Percentiles rank a stretch among this genome's conserved stretches.
These are phyloP conservation scores for Nipponia nippon DNA, from an alignment of 2,113 vertebrate genomes.

Conservation along the genomic window DNA sequence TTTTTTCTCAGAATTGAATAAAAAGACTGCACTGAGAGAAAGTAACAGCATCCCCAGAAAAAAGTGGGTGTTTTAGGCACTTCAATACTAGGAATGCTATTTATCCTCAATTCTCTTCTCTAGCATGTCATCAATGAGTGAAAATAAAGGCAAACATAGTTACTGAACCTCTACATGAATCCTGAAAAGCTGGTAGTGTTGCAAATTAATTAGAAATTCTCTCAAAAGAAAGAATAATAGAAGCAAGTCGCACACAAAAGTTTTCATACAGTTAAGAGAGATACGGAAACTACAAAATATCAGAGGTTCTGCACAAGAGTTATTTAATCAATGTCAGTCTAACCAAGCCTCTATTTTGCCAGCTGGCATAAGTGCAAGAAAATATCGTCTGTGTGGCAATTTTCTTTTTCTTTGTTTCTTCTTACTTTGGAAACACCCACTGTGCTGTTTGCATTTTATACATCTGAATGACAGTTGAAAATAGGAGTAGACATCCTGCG, in stretches of 20 bases:
- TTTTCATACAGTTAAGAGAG: not conserved
- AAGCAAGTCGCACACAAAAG: not conserved
- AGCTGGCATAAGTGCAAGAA: conserved; percentile 2
- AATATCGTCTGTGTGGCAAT: not conserved
- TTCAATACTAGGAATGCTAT: not conserved
- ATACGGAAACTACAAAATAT: not conserved
- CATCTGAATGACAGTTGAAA: conserved; percentile 34
- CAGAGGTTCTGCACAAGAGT: conserved; percentile 10
- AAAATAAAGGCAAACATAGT: not conserved
- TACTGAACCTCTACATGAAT: not conserved
- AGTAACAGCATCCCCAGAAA: not conserved
- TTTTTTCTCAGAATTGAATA: not conserved
- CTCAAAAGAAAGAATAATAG: not conserved
- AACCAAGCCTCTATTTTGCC: not conserved
- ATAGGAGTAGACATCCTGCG: not conserved
- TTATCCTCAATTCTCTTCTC: not conserved
- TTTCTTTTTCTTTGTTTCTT: conserved; percentile 35
- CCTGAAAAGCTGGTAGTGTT: not conserved
- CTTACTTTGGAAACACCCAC: not conserved
- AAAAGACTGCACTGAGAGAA: not conserved
- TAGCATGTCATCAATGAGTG: not conserved
- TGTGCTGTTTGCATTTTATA: conserved; percentile 18
- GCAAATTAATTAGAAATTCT: not conserved
- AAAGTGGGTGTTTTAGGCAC: not conserved
- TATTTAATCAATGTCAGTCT: conserved; percentile 16